Percentiles rank a stretch among this genome's conserved stretches.
phyloP scores from a whole-genome alignment of 2,113 vertebrate genomes.

The Merops nubicus region DNA sequence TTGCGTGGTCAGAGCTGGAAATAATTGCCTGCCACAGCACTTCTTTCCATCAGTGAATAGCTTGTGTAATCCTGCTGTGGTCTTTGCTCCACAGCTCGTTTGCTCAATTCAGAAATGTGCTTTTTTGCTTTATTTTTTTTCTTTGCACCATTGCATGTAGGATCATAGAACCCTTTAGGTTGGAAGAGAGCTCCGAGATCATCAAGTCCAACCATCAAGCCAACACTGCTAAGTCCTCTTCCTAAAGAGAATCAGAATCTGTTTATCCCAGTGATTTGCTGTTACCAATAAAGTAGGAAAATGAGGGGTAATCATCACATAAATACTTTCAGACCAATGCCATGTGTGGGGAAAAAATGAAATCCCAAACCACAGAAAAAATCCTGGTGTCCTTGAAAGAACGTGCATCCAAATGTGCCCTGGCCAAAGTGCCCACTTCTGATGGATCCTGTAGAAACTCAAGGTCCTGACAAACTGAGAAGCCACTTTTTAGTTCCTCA shows the following conservation, averaged over 20 bases:
- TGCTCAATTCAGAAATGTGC: constrained; percentile 50
- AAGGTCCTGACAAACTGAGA: background rate
- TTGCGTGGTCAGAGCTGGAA: constrained; percentile 62
- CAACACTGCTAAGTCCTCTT: too few species aligned
- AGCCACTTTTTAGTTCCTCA: background rate
- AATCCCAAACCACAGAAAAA: background rate
- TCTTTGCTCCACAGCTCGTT: constrained; percentile 51
- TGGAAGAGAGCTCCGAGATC: too few species aligned
- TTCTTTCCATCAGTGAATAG: constrained; percentile 43
- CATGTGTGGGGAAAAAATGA: background rate
- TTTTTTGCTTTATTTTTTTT: background rate
- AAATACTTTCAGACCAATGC: constrained; percentile 50
- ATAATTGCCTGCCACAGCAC: constrained; percentile 44
- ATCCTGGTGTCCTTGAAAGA: background rate
- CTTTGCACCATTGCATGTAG: background rate
- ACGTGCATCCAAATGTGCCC: background rate
- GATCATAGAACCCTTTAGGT: too few species aligned
- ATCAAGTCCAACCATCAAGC: too few species aligned
- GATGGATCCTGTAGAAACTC: background rate
- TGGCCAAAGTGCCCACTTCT: background rate
- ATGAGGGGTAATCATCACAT: constrained; percentile 52
- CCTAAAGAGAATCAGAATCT: too few species aligned
- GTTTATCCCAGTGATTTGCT: background rate
- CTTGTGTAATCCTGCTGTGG: constrained; percentile 18
- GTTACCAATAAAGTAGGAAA: constrained; percentile 42